These are phyloP conservation scores for Echinometra lucunter DNA, from an alignment of 53 echinoderm and acorn worm genomes.

Conservation along the genomic window DNA sequence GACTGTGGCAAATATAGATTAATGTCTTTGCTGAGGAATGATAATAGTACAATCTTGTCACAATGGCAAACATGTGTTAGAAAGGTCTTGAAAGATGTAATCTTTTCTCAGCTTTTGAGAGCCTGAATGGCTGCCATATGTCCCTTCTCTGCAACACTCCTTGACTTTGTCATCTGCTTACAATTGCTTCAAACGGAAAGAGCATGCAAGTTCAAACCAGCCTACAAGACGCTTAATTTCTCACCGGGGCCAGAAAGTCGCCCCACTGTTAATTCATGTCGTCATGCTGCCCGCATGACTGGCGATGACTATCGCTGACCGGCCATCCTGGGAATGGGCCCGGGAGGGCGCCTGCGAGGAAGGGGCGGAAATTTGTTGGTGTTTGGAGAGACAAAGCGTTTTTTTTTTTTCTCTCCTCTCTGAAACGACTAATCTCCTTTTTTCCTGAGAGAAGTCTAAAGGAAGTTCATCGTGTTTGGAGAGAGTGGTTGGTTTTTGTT, in stretches of 20 bases:
- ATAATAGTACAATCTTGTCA: neutral
- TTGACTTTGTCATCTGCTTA: neutral
- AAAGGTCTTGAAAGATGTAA: neutral
- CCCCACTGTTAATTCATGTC: conserved; percentile 7
- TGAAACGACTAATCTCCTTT: neutral
- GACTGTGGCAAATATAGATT: no score
- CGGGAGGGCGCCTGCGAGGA: conserved; percentile 19
- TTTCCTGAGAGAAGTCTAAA: conserved; percentile 28
- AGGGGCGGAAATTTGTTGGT: conserved; percentile 59
- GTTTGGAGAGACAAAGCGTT: conserved; percentile 51
- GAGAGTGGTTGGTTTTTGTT: conserved; percentile 25
- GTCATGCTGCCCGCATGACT: conserved; percentile 48
- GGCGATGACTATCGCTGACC: conserved; percentile 45
- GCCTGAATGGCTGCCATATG: neutral
- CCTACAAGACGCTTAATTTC: conserved; percentile 29
- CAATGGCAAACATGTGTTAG: neutral
- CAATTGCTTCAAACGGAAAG: neutral
- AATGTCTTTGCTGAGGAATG: no score
- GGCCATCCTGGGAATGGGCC: conserved; percentile 27
- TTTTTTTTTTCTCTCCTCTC: neutral
- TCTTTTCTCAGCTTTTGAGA: neutral
- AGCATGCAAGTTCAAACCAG: neutral
- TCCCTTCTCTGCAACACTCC: neutral
- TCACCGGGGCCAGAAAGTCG: conserved; percentile 35
- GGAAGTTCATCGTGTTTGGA: neutral